phyloP scores from a whole-genome alignment of 2,113 vertebrate species.

The Amblyopsis rosae region DNA sequence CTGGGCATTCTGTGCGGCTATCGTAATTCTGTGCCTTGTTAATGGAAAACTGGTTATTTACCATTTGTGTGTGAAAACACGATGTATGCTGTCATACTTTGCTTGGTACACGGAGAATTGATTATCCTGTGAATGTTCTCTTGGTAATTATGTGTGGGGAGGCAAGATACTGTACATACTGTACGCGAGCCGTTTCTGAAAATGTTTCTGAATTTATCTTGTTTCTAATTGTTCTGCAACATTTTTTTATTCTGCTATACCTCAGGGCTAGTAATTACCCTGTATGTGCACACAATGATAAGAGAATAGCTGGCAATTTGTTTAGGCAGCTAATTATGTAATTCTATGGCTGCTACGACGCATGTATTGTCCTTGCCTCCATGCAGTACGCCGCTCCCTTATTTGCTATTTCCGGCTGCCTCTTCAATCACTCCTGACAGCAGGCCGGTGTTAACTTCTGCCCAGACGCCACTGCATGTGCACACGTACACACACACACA shows the following conservation, averaged over 20 bases:
- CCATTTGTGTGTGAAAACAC: slow-evolving; percentile 22
- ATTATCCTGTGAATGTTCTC: slow-evolving; percentile 12
- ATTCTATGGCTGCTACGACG: slow-evolving; percentile 43
- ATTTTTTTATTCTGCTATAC: slow-evolving; percentile 38
- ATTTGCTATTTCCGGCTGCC: slow-evolving; percentile 59
- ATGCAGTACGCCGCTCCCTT: slow-evolving; percentile 38
- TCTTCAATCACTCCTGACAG: slow-evolving; percentile 67
- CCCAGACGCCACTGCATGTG: slow-evolving; percentile 22
- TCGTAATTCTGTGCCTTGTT: slow-evolving; percentile 26
- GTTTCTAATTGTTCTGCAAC: slow-evolving; percentile 39
- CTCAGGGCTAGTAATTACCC: slow-evolving; percentile 34
- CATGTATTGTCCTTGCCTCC: slow-evolving; percentile 52
- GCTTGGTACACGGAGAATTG: slow-evolving; percentile 27
- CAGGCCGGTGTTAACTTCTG: slow-evolving; percentile 36
- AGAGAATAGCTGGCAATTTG: slow-evolving; percentile 44
- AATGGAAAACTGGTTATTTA: slow-evolving; percentile 23
- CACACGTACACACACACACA: not conserved
- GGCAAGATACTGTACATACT: slow-evolving; percentile 22
- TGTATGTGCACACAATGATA: slow-evolving; percentile 48
- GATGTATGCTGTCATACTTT: slow-evolving; percentile 26
- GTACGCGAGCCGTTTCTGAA: slow-evolving; percentile 27
- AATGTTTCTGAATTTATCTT: slow-evolving; percentile 30
- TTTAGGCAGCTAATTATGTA: slow-evolving; percentile 65
- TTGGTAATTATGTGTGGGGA: slow-evolving; percentile 14
- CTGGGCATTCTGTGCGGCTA: not conserved